Evolutionary conservation across 1,140 invertebrate species (phyloP).

Genomic region (Phthorimaea operculella): DNA sequence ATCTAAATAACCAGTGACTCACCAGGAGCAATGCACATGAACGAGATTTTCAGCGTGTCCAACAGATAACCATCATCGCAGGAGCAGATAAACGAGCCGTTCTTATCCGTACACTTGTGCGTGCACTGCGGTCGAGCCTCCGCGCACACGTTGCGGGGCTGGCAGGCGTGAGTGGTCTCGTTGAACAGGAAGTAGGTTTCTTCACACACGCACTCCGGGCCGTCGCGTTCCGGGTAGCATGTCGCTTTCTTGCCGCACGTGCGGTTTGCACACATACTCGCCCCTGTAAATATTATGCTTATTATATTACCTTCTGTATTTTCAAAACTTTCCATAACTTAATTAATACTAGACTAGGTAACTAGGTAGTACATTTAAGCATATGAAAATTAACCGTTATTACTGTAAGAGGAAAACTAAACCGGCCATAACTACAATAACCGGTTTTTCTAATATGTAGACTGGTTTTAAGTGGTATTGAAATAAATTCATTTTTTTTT

Average conservation of each 20-base stretch:
- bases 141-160: constrained; percentile 53
- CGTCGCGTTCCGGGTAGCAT: constrained; percentile 52
- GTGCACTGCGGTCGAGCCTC: constrained; percentile 71
- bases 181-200: constrained; percentile 64
- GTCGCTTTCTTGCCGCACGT: constrained; percentile 54
- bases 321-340: too few relatives aligned
- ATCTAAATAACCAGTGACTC: too few relatives aligned
- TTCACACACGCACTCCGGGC: constrained; percentile 72
- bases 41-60: not conserved
- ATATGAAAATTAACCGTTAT: too few relatives aligned
- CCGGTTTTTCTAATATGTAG: too few relatives aligned
- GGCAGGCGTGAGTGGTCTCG: constrained; percentile 41
- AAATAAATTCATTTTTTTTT: too few relatives aligned
- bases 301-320: too few relatives aligned
- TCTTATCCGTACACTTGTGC: constrained; percentile 82
- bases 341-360: too few relatives aligned
- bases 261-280: constrained; percentile 43
- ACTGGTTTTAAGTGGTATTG: too few relatives aligned
- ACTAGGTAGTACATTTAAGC: too few relatives aligned
- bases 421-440: too few relatives aligned
- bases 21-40: constrained; percentile 75
- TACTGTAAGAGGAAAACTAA: too few relatives aligned
- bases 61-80: constrained; percentile 80
- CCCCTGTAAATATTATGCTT: constrained; percentile 26
- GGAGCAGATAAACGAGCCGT: constrained; percentile 81